These are phyloP conservation scores for Caerostris extrusa DNA, from an alignment of 1,140 invertebrate species.

Conservation along the genomic window DNA sequence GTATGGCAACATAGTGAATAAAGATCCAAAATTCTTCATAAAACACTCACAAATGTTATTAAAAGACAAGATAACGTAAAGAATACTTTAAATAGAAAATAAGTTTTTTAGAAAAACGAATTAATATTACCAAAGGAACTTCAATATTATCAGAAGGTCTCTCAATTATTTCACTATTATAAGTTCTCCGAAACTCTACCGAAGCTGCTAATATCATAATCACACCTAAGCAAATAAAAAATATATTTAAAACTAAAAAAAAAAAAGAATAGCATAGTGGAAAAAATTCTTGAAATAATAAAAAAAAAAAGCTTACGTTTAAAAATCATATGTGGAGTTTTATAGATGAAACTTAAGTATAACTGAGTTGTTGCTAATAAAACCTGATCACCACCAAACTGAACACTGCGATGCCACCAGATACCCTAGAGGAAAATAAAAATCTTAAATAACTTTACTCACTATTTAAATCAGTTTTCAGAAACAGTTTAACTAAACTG, in stretches of 20 bases:
- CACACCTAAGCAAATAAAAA: conserved; percentile 84
- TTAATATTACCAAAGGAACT: conserved; percentile 89
- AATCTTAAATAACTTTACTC: background rate
- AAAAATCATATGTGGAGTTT: conserved; percentile 96
- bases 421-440: conserved; percentile 85
- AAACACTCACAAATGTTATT: too few relatives aligned
- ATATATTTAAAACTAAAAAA: background rate
- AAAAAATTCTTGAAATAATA: background rate
- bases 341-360: conserved; percentile 97
- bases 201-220: conserved; percentile 98
- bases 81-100: too few relatives aligned
- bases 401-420: conserved; percentile 99
- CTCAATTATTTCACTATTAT: conserved; percentile 97
- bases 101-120: too few relatives aligned
- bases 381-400: conserved; percentile 88
- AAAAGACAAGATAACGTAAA: too few relatives aligned
- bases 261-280: background rate
- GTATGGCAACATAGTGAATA: too few relatives aligned
- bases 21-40: too few relatives aligned
- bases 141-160: conserved; percentile 97
- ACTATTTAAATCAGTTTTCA: too few relatives aligned
- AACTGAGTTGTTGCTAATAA: conserved; percentile 96
- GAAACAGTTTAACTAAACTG: too few relatives aligned
- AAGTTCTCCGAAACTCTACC: conserved; percentile 96
- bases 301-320: conserved; percentile 85